Percentiles rank a stretch among this genome's conserved stretches.
phyloP scores from a whole-genome alignment of 2,888 invertebrate genomes.

The Caenorhabditis sp. region DNA sequence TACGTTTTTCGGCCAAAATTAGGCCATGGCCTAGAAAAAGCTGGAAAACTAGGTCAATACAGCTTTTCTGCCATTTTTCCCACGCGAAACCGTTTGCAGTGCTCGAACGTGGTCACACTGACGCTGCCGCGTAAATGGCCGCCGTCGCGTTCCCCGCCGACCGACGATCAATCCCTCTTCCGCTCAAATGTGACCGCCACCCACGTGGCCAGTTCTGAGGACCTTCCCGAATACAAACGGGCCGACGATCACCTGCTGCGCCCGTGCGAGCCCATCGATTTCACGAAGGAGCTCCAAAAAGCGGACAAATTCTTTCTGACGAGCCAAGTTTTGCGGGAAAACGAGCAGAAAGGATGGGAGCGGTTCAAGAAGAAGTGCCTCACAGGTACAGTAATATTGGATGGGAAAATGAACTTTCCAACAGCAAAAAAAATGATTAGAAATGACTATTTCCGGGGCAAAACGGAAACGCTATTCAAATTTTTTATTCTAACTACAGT shows the following conservation, averaged over 20 bases:
- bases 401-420: too few relatives aligned
- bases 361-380: slow-evolving; percentile 9
- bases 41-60: too few relatives aligned
- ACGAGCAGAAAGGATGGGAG: slow-evolving; percentile 33
- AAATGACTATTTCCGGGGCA: too few relatives aligned
- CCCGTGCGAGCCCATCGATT: slow-evolving; percentile 38
- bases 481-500: neutral
- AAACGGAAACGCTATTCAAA: neutral
- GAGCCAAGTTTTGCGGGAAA: slow-evolving; percentile 40
- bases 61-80: neutral
- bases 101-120: slow-evolving; percentile 25
- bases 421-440: too few relatives aligned
- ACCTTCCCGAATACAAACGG: slow-evolving; percentile 18
- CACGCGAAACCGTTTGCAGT: too few relatives aligned
- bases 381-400: neutral
- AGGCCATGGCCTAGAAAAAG: too few relatives aligned
- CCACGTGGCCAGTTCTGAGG: slow-evolving; percentile 9
- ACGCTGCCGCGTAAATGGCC: slow-evolving; percentile 23
- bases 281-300: slow-evolving; percentile 55
- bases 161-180: slow-evolving; percentile 27
- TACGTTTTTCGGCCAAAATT: neutral
- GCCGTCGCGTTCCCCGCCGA: too few relatives aligned
- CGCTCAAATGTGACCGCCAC: slow-evolving; percentile 14
- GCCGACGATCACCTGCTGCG: slow-evolving; percentile 30
- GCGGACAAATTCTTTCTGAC: slow-evolving; percentile 58